Evolutionary conservation across 2,797 vertebrate species (phyloP).

Genomic region (Phylloscopus collybita): DNA sequence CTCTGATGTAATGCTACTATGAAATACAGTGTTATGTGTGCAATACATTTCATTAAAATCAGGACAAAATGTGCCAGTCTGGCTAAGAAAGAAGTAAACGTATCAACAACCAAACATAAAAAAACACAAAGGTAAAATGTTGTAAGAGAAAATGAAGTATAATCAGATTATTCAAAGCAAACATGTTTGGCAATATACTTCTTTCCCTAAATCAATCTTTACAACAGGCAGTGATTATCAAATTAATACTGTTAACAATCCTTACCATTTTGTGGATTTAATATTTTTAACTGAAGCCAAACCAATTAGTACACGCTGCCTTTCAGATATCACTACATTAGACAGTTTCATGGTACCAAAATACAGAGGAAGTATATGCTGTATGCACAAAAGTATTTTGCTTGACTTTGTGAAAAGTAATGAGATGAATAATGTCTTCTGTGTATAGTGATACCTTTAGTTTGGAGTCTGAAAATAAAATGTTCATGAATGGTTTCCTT

Average conservation of each 20-base stretch:
- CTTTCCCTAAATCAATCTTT: neutral
- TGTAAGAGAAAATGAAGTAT: neutral
- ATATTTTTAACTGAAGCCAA: neutral
- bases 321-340: neutral
- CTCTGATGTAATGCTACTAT: neutral
- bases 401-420: neutral
- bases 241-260: neutral
- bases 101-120: rapidly evolving
- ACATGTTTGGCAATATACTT: neutral
- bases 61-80: rapidly evolving
- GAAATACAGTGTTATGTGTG: neutral
- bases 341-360: neutral
- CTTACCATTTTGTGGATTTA: neutral
- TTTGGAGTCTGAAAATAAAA: neutral
- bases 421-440: neutral
- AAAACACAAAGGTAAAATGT: neutral
- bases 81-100: neutral
- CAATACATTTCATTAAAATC: neutral
- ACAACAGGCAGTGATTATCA: neutral
- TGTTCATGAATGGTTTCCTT: neutral
- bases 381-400: neutral
- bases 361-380: neutral
- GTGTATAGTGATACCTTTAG: neutral
- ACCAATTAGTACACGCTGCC: neutral
- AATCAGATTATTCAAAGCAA: neutral